Percentiles rank a stretch among this genome's conserved stretches.
These are phyloP conservation scores for Decapterus maruadsi DNA, from an alignment of 2,797 vertebrate genomes.

Conservation along the genomic window DNA sequence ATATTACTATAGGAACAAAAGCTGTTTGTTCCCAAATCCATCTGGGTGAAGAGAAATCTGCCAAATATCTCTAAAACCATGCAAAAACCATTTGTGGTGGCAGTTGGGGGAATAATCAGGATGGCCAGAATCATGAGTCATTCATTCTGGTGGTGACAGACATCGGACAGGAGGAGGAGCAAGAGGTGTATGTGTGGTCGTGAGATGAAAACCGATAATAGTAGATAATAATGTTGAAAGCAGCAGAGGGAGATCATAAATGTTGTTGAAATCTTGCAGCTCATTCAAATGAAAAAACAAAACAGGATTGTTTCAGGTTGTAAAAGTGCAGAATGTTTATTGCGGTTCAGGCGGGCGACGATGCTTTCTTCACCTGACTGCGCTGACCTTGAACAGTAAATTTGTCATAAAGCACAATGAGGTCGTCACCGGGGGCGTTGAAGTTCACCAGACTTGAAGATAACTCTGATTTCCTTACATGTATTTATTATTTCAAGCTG, in stretches of 20 bases:
- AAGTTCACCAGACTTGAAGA: conserved; percentile 27
- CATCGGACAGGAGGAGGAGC: conserved; percentile 30
- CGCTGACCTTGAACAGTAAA: conserved; percentile 61
- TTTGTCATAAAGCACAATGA: conserved; percentile 53
- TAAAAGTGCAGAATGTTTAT: conserved; percentile 35
- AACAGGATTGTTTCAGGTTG: conserved; percentile 39
- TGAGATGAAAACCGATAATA: conserved; percentile 1
- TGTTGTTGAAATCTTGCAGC: conserved; percentile 1
- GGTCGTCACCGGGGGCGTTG: conserved; percentile 35
- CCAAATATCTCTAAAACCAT: conserved; percentile 65
- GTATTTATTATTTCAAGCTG: conserved; percentile 57
- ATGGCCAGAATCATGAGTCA: conserved; percentile 50
- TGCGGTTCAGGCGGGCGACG: conserved; percentile 40
- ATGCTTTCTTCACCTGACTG: conserved; percentile 29
- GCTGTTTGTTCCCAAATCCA: conserved; percentile 62
- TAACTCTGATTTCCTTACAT: conserved; percentile 38
- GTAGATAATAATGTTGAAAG: background rate
- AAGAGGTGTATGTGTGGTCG: background rate
- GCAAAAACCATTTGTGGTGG: conserved; percentile 61
- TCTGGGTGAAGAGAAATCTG: conserved; percentile 37
- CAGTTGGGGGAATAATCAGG: conserved; percentile 54
- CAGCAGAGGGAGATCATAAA: background rate
- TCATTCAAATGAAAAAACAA: conserved; percentile 24
- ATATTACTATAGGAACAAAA: conserved; percentile 68
- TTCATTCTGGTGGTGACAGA: conserved; percentile 56